Percentiles rank a stretch among this genome's conserved stretches.
Conservation (phyloP, 2,113 vertebrate genomes). For the Leucopsar rothschildi region DNA sequence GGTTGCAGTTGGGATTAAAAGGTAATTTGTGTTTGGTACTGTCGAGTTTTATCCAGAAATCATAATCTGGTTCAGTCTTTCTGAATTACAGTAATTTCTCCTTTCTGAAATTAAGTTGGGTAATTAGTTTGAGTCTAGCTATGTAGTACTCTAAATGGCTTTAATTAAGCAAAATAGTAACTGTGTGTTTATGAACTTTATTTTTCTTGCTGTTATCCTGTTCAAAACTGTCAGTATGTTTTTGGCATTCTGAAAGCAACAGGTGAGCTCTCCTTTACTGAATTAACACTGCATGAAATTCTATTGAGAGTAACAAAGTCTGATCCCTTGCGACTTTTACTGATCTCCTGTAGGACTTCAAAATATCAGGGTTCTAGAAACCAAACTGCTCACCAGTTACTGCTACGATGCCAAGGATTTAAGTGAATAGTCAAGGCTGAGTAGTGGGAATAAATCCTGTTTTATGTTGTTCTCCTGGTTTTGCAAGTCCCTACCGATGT, state of each 20-base stretch:
- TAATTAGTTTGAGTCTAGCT: neutral
- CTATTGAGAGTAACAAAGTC: neutral
- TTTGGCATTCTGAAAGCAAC: neutral
- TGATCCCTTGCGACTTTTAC: neutral
- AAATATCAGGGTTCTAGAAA: neutral
- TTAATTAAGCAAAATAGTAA: neutral
- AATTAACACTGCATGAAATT: neutral
- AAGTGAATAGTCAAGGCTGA: neutral
- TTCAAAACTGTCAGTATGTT: neutral
- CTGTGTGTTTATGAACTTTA: neutral
- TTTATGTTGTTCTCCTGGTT: accelerated
- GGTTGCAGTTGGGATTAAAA: neutral
- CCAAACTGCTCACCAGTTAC: accelerated
- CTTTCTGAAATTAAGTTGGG: neutral
- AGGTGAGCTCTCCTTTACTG: neutral
- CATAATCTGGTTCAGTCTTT: neutral
- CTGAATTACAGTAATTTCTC: neutral
- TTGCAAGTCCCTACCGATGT: neutral
- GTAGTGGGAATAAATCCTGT: neutral
- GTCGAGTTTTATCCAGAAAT: neutral
- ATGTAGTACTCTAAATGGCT: neutral
- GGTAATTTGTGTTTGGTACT: neutral
- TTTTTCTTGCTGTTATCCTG: neutral
- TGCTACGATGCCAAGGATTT: neutral
- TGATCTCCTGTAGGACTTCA: neutral